Base-by-base conservation (phyloP, 2,113 vertebrate species). In the Taxidea taxus region DNA sequence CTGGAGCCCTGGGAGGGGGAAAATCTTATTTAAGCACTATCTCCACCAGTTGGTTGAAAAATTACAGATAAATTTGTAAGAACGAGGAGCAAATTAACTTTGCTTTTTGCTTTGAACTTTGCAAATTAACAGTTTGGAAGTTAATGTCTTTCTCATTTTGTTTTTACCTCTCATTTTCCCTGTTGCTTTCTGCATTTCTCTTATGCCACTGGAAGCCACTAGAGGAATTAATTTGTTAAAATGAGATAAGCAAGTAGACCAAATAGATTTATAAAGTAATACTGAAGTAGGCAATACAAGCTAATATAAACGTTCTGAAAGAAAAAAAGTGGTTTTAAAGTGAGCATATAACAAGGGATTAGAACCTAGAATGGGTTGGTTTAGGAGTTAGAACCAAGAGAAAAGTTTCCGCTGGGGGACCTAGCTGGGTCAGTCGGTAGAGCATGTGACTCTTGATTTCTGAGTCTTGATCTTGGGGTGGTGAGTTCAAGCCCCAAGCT, bases 191-290 rank as follows among this genome's bases (percentile, higher is more conserved):
- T 83, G 18, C 27, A 44, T 95, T 74, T 85, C 64, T 91, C 62
- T 92, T 84, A 49, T 68, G 13, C 23, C 37, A 85, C 25, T 74
- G 2, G 89, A 15, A 82, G 49, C n/a, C 3, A 81, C 58, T 37
- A 89, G n/a, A 95, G 64, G 66, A 70, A 84, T 51, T 78, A 56
- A 20, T 23, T 89, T 88, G 49, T 85, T 96, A 49, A 80, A 95
- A 21, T 87, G 56, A 94, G 49, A 47, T 74, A 68, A 90, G 37
- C 70, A 94, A 58, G 37, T 62, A 90, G 44, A 39, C 39, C 58
- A 64, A 81, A 84, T 56, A 81, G 2, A 97, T 87, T 95, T 54
- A 91, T 44, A 96, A 91, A 92, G 80, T 9, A 94, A 34, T 88
- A 75, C 37, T 15, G 10, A 82, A 23, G 12, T 91, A 47, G 70